These are phyloP conservation scores for Acanthurus lineatus DNA, from an alignment of 2,797 vertebrate genomes.

Conservation along the genomic window DNA sequence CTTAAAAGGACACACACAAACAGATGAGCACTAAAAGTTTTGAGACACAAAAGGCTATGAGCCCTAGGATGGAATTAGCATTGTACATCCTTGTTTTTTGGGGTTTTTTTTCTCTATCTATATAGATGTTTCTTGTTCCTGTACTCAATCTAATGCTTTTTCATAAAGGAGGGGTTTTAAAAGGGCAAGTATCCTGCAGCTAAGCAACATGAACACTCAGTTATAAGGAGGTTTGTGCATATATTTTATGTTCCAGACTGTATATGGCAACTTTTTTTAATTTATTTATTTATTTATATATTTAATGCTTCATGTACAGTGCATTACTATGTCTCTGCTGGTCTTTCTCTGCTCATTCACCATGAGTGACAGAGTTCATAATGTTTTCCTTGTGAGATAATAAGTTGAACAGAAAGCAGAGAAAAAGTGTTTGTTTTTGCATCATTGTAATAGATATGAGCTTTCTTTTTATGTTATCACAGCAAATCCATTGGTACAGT, in stretches of 20 bases:
- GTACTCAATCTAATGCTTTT: background rate
- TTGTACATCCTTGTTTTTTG: background rate
- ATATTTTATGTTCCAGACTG: background rate
- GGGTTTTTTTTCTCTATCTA: conserved; percentile 7
- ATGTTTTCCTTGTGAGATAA: background rate
- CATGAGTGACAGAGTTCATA: background rate
- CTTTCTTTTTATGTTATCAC: background rate
- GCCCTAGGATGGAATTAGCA: background rate
- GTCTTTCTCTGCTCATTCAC: background rate
- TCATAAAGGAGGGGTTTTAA: background rate
- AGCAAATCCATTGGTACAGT: background rate
- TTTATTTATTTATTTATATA: background rate
- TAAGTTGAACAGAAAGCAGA: background rate
- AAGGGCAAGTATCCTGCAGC: background rate
- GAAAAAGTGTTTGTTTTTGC: background rate
- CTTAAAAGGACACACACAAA: conserved; percentile 45
- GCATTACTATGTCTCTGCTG: background rate
- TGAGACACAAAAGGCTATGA: background rate
- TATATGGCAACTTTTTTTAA: background rate
- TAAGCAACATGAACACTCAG: conserved; percentile 7
- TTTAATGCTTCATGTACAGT: too few relatives aligned
- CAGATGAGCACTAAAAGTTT: conserved; percentile 13
- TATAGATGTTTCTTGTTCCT: background rate
- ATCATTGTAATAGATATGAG: background rate
- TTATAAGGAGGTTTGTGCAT: background rate